Evolutionary conservation across 2,888 invertebrate genomes (phyloP).

Genomic region (Raillietiella orientalis): DNA sequence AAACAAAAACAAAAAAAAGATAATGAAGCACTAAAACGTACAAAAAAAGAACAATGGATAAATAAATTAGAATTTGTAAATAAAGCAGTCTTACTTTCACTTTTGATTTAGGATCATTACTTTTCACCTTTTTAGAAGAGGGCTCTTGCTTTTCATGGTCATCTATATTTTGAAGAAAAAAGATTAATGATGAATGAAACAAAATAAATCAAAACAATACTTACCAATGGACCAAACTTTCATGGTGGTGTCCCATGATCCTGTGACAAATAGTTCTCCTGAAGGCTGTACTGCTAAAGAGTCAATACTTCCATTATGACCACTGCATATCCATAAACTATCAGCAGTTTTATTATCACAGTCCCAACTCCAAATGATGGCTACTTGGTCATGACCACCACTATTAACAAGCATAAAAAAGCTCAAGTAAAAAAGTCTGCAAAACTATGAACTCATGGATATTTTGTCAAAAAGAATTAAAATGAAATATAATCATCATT

Average conservation of each 20-base stretch:
- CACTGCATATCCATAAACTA: conserved; percentile 45
- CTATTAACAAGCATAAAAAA: conserved; percentile 13
- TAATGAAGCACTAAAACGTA: no score
- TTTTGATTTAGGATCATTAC: conserved; percentile 7
- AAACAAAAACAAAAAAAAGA: no score
- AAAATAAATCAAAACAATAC: conserved; percentile 3
- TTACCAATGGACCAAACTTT: conserved; percentile 46
- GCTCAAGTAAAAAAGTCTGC: conserved; percentile 3
- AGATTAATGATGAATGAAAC: conserved; percentile 1
- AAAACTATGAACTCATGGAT: conserved; percentile 11
- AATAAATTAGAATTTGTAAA: no score
- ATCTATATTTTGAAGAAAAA: conserved; percentile 5
- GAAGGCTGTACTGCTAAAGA: conserved; percentile 42
- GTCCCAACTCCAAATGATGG: conserved; percentile 65
- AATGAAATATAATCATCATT: conserved; percentile 1
- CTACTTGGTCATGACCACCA: conserved; percentile 71
- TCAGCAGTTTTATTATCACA: conserved; percentile 34
- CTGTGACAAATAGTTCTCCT: conserved; percentile 31
- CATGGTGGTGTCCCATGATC: conserved; percentile 68
- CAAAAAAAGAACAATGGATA: no score
- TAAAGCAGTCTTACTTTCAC: conserved; percentile 2
- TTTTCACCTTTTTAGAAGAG: conserved; percentile 10
- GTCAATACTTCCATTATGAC: conserved; percentile 75
- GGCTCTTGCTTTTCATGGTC: conserved; percentile 9
- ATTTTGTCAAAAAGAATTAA: neutral